These are phyloP conservation scores for Acleris sparsana DNA, from an alignment of 2,888 invertebrate genomes.

Conservation along the genomic window DNA sequence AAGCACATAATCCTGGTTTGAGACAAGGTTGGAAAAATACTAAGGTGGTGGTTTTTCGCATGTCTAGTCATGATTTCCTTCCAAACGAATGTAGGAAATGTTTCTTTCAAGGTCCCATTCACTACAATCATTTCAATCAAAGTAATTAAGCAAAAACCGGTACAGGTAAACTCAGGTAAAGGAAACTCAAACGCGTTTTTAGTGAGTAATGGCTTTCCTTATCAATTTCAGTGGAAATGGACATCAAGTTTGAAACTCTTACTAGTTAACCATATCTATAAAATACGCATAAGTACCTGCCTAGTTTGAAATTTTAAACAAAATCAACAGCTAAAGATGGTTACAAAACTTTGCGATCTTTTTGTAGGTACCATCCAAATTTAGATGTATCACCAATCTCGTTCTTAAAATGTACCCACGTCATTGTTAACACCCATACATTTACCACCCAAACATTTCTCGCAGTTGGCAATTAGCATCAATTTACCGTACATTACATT, in stretches of 20 bases:
- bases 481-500: slow-evolving; percentile 20
- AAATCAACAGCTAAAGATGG: too few species aligned
- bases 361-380: too few species aligned
- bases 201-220: neutral
- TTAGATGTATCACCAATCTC: too few species aligned
- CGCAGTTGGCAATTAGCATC: slow-evolving; percentile 12
- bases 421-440: neutral
- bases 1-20: slow-evolving; percentile 7
- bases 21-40: slow-evolving; percentile 23
- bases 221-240: too few species aligned
- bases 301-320: too few species aligned
- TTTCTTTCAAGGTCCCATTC: slow-evolving; percentile 34
- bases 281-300: too few species aligned
- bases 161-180: neutral
- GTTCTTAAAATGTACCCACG: neutral
- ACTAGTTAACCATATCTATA: too few species aligned
- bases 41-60: slow-evolving; percentile 19
- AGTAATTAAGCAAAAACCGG: slow-evolving; percentile 8
- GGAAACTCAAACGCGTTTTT: neutral
- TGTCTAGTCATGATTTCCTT: slow-evolving; percentile 18
- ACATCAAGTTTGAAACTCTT: too few species aligned
- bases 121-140: slow-evolving; percentile 30
- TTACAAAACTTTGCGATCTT: too few species aligned
- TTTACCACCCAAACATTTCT: slow-evolving; percentile 11
- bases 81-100: slow-evolving; percentile 30